Percentiles rank a stretch among this genome's conserved stretches.
Evolutionary conservation across 1,140 invertebrate species (phyloP).

Genomic region (Cyclina sinensis): DNA sequence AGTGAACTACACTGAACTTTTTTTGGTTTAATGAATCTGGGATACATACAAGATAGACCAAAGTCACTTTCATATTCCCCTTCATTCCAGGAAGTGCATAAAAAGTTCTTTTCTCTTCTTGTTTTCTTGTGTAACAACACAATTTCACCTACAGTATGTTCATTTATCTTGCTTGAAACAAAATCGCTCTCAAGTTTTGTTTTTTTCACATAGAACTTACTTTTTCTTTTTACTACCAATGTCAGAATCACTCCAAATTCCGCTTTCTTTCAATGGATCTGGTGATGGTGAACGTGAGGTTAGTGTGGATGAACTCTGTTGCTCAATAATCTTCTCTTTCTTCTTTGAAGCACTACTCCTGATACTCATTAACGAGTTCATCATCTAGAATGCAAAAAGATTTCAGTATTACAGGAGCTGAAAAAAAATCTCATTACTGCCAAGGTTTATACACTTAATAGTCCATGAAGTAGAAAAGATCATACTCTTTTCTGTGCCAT

Average conservation of each 20-base stretch:
- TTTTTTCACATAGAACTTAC: conserved; percentile 40
- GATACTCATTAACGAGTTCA: conserved; percentile 81
- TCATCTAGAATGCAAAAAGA: conserved; percentile 67
- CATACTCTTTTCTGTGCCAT: too few species aligned
- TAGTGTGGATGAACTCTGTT: conserved; percentile 74
- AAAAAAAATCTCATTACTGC: neutral
- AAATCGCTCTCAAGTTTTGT: too few species aligned
- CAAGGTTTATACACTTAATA: neutral
- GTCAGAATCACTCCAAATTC: conserved; percentile 76
- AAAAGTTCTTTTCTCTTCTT: too few species aligned
- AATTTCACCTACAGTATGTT: too few species aligned
- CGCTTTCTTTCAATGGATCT: conserved; percentile 79
- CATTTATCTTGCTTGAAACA: too few species aligned
- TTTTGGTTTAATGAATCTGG: too few species aligned
- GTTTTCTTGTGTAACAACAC: too few species aligned
- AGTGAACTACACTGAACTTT: too few species aligned
- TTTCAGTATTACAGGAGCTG: neutral
- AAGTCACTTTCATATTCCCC: too few species aligned
- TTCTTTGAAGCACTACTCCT: conserved; percentile 85
- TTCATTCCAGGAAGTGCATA: too few species aligned
- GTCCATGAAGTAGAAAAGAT: too few species aligned
- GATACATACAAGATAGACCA: too few species aligned
- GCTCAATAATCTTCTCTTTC: conserved; percentile 82
- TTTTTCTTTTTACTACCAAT: conserved; percentile 71
- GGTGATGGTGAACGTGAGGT: conserved; percentile 78